phyloP scores from a whole-genome alignment of 2,888 invertebrate genomes.

The Hyalella azteca region DNA sequence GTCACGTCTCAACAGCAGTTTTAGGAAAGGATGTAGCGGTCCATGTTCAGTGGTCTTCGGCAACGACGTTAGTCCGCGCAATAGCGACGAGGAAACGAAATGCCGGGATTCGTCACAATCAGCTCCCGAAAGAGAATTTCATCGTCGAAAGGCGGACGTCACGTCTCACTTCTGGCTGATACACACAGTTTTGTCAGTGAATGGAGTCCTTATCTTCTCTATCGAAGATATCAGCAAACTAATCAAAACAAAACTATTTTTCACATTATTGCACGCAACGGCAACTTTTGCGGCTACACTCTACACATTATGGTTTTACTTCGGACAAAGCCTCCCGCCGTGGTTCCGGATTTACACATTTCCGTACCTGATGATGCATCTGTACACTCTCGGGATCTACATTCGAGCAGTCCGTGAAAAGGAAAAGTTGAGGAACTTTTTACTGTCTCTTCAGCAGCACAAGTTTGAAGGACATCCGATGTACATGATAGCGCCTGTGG shows the following conservation, averaged over 20 bases:
- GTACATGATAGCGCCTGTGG: neutral
- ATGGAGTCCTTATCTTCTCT: neutral
- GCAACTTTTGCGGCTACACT: neutral
- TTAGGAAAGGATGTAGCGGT: neutral
- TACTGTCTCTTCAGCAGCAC: neutral
- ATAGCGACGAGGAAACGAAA: neutral
- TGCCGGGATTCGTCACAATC: neutral
- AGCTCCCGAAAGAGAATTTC: neutral
- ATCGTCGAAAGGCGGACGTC: neutral
- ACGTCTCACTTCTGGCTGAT: slow-evolving; percentile 6
- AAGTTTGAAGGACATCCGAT: neutral
- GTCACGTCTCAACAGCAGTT: neutral
- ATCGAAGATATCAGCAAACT: neutral
- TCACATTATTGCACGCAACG: neutral
- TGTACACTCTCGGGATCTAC: neutral
- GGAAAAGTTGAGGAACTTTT: neutral
- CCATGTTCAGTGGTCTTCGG: neutral
- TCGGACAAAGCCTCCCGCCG: neutral
- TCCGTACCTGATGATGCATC: neutral
- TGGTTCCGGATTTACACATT: slow-evolving; percentile 3
- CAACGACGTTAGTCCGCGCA: neutral
- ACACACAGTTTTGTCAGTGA: neutral
- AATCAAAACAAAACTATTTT: neutral
- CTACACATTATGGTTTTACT: neutral
- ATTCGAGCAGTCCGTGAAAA: neutral